Base-by-base conservation (phyloP, 1,140 invertebrate species). In the Macrobrachium rosenbergii region DNA sequence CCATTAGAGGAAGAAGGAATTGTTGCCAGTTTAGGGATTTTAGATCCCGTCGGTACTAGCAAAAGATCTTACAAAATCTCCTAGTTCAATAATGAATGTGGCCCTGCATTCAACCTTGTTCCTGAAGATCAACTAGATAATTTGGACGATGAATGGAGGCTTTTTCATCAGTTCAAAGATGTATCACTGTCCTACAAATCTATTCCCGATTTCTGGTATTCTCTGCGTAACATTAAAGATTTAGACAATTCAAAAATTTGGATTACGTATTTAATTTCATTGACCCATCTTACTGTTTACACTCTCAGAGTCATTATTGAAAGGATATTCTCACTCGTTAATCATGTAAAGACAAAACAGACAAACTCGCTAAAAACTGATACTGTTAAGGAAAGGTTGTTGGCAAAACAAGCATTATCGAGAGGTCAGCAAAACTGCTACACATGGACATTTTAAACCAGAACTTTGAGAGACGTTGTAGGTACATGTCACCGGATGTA, bases 261-360 rank as follows among this genome's bases (percentile, higher is more conserved):
- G 69, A 21, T 45, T 77, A 45, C 28, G 82, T n/a, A n/a, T 84
- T 43, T 7, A 59, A 77, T 80, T 84, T 84, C 59, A 79, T n/a
- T 84, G 82, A 84, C 82, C 79, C 79, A 84, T 28, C 10, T 52
- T 52, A 52, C 5, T 52, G 45, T 52, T 52, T n/a, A n/a, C n/a
- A n/a, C n/a, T n/a, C n/a, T n/a, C n/a, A n/a, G n/a, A n/a, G n/a
- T 52, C 10, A 10, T 10, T 10, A 52, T 10, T 6, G 5, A 6
- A 5, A 52, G 45, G 5, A 52, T 52, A 10, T 52, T 5, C 45
- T 5, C 5, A 52, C n/a, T n/a, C n/a, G n/a, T n/a, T n/a, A n/a
- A n/a, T n/a, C n/a, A n/a, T n/a, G n/a, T n/a, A n/a, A n/a, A 82
- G 69, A 86, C 83, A 86, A 82, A 86, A 79, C 62, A 60, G 23